Base-by-base conservation (phyloP, 2,888 invertebrate genomes). In the Acrocera orbiculus region DNA sequence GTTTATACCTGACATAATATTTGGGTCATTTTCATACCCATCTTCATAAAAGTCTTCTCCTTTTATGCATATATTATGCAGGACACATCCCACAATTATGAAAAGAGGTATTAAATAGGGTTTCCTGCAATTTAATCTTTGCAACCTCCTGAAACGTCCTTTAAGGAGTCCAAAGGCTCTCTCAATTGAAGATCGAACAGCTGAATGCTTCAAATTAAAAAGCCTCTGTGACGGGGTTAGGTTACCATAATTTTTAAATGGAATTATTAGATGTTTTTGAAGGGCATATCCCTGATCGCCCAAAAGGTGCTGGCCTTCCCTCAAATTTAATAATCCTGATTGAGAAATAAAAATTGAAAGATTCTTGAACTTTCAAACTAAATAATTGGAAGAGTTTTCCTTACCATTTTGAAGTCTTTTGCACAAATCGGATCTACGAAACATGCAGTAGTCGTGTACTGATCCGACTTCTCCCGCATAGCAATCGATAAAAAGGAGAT, bases 391-490 rank as follows among this genome's bases (percentile, higher is more conserved):
- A 3, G 7, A 4, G 22, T 10, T 14, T 19, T 9, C 4, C 20
- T 10, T 22, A 30, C 22, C 8, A 15, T 14, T 30, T 4, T 4
- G 7, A 14, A 30, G 22, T 30, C 22, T 31, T 31, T 26, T 30
- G 14, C 9, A 30, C 8, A 36, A 16, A 32, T 29, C 32, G 2
- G 32, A 32, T 32, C 36, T 32, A 9, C 36, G 22, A 25, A 36
- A 32, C 11, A 32, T 10, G 16, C 36, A 36, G 9, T 28, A 30
- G 25, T 36, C 29, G 25, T 36, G 28, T 4, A 36, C 22, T 13
- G 32, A 36, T 7, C 32, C 36, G 14, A 25, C 36, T 36, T 36
- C 32, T 9, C 28, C 32, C 5, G 36, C 27, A 19, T 28, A 36
- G 11, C 32, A 36, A 25, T 36, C 25, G 10, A 20, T 14, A 28